These are phyloP conservation scores for Oreochromis tanganicae DNA, from an alignment of 2,113 vertebrate genomes.

Conservation along the genomic window DNA sequence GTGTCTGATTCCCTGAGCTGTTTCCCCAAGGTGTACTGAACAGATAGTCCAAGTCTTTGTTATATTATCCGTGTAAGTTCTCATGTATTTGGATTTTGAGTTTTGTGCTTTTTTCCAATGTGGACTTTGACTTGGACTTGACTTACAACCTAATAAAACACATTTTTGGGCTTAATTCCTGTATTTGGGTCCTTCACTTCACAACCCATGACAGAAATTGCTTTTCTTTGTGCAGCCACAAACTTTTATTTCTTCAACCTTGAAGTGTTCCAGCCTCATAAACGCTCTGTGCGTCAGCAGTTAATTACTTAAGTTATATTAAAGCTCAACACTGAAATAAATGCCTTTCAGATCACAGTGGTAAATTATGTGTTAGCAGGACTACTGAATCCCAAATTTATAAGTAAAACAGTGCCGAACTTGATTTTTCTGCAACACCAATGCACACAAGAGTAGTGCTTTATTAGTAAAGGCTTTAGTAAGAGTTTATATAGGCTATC, in stretches of 20 bases:
- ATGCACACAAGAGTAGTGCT: not conserved
- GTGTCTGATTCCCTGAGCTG: not conserved
- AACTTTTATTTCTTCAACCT: not conserved
- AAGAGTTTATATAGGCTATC: not conserved
- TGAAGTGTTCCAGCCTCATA: not conserved
- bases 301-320: not conserved
- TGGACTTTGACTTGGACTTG: not conserved
- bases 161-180: not conserved
- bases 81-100: not conserved
- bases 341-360: not conserved
- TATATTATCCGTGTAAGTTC: not conserved
- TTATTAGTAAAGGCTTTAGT: not conserved
- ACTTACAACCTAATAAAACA: not conserved
- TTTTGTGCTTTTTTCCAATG: not conserved
- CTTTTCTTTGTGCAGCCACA: not conserved
- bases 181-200: not conserved
- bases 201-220: not conserved
- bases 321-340: not conserved
- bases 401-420: not conserved
- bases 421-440: not conserved
- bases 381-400: not conserved
- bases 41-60: not conserved
- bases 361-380: not conserved
- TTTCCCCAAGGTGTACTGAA: not conserved
- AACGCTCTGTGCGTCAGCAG: not conserved